Percentiles rank a stretch among this genome's conserved stretches.
Conservation (phyloP, 2,888 invertebrate species). For the Clivina fossor region DNA sequence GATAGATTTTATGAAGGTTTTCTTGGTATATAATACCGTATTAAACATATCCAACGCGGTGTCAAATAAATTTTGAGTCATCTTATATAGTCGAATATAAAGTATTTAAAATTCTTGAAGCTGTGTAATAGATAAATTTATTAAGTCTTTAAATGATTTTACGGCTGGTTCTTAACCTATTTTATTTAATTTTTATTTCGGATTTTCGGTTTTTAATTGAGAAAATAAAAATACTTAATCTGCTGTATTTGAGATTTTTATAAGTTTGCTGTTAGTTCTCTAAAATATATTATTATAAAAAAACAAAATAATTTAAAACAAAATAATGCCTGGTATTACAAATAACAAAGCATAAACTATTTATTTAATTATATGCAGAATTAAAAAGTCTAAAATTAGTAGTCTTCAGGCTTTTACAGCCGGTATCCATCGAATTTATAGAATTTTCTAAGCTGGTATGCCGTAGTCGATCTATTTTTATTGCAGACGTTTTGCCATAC, state of each 20-base stretch:
- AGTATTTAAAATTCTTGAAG: constrained; percentile 6
- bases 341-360: no score
- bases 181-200: neutral
- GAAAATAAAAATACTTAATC: constrained; percentile 1
- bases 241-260: no score
- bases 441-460: no score
- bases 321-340: no score
- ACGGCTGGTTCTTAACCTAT: constrained; percentile 12
- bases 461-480: no score
- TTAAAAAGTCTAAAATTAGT: no score
- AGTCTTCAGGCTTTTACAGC: no score
- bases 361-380: no score
- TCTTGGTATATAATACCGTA: constrained; percentile 14
- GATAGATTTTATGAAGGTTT: constrained; percentile 24
- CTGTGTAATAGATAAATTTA: constrained; percentile 19
- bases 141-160: constrained; percentile 21
- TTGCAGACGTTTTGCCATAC: no score
- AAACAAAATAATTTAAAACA: no score
- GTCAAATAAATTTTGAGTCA: constrained; percentile 21
- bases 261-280: neutral
- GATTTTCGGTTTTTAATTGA: neutral
- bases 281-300: no score
- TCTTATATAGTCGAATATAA: constrained; percentile 11
- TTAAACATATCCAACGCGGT: constrained; percentile 22
- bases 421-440: no score